Evolutionary conservation across 1,140 invertebrate genomes (phyloP), one percentile per base, ranked within the genome.

Genomic region (Eumeta japonica): DNA sequence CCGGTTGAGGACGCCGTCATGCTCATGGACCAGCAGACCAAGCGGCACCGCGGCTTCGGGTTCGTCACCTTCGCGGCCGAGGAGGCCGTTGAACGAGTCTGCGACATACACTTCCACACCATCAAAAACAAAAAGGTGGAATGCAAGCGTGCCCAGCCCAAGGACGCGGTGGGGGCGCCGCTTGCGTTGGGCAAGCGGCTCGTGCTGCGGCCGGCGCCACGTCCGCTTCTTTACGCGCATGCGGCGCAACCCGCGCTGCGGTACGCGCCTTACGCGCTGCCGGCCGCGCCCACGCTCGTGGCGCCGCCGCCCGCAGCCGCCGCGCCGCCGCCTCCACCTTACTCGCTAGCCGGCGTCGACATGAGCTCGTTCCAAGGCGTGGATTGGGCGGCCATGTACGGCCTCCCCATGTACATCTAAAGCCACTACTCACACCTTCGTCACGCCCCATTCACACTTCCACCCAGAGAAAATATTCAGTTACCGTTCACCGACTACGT

Each of bases 21-120:
- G 90, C 80, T 94, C 47, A 94, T 94, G 90, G 92, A 94, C 66
- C 90, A 94, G 71, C 90, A 93, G 68, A 94, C 91, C 5, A 93
- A 92, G 58, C 83, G 90, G 24, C 90, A 93, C 63, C 81, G 90
- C 31, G 91, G 90, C 35, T 93, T 94, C 64, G 91, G 91, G 9
- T 94, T 94, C 68, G 90, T 94, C 11, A 94, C 90, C 3, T 94
- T 94, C 75, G 90, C 93, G 61, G 89, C 86, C 48, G 90, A 94
- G 64, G 90, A 94, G 56, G 89, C 92, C 0, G 89, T 93, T 2
- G 91, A 93, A 63, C 82, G 89, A 35, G 90, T 94, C 2, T 93
- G 90, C 78, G 90, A 93, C 59, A 93, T 93, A 28, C 90, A 93
- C 70, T 93, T 92, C 62, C 89, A 94, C 70, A 93, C 89, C 12